Evolutionary conservation across 2,113 vertebrate species (phyloP).

Genomic region (Salminus brasiliensis): DNA sequence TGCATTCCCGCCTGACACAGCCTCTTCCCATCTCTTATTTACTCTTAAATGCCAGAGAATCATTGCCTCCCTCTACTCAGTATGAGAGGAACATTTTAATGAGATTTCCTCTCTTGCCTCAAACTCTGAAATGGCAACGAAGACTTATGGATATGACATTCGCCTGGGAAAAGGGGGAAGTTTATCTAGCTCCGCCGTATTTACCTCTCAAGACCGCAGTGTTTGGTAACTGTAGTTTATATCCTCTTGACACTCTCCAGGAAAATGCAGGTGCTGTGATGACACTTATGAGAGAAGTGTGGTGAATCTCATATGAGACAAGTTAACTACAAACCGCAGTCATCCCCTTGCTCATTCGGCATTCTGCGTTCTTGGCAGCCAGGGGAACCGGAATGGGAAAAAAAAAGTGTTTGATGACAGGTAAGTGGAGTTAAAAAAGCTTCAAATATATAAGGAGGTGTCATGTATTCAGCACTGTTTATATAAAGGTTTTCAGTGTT

Average conservation of each 20-base stretch:
- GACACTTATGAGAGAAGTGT: conserved; percentile 60
- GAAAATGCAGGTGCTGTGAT: conserved; percentile 60
- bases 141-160: conserved; percentile 39
- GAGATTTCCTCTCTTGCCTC: conserved; percentile 45
- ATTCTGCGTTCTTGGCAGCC: neutral
- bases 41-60: conserved; percentile 68
- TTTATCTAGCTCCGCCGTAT: conserved; percentile 37
- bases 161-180: conserved; percentile 13
- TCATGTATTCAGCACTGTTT: conserved; percentile 1
- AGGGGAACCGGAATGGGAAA: neutral
- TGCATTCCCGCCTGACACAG: conserved; percentile 28
- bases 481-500: neutral
- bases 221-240: conserved; percentile 24
- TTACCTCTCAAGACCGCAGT: conserved; percentile 18
- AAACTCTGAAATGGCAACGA: conserved; percentile 10
- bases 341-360: conserved; percentile 4
- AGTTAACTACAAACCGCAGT: conserved; percentile 14
- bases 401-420: neutral
- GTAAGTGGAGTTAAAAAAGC: neutral
- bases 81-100: conserved; percentile 58
- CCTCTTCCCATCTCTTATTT: conserved; percentile 62
- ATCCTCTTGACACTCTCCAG: conserved; percentile 47
- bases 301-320: conserved; percentile 21
- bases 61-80: conserved; percentile 42
- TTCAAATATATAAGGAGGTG: neutral